These are phyloP conservation scores for Nycticorax nycticorax DNA, from an alignment of 2,113 vertebrate genomes.

Conservation along the genomic window DNA sequence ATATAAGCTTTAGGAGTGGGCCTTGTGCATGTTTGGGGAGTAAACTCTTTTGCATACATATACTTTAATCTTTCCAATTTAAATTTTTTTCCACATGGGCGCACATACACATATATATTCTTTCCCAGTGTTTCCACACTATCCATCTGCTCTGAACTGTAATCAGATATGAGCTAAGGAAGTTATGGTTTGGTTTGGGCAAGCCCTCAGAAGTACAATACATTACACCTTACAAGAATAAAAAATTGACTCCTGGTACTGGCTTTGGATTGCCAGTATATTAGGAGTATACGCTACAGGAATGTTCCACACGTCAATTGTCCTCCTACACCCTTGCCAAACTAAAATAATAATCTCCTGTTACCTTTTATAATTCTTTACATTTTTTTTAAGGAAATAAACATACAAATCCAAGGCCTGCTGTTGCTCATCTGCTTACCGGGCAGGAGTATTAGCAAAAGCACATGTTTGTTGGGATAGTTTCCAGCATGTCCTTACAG, in stretches of 20 bases:
- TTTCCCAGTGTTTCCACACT: not conserved
- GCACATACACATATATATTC: not conserved
- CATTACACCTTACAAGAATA: not conserved
- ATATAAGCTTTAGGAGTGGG: not conserved
- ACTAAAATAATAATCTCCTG: not conserved
- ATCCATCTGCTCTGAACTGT: not conserved
- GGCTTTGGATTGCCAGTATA: not conserved
- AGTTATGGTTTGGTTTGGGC: not conserved
- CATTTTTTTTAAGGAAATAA: not conserved
- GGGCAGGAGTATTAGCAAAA: not conserved
- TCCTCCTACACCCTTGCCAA: not conserved
- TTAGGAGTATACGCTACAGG: not conserved
- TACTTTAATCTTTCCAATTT: not conserved
- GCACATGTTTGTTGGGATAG: not conserved
- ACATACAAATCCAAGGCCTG: not conserved
- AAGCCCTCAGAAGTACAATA: not conserved
- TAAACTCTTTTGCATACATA: not conserved
- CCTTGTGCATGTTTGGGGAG: not conserved
- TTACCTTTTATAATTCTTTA: not conserved
- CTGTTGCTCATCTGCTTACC: not conserved
- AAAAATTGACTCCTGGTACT: not conserved
- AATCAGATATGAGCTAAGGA: not conserved
- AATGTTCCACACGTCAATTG: not conserved
- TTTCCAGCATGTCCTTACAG: not conserved
- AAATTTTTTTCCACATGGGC: not conserved